Percentiles rank a stretch among this genome's conserved stretches.
These are phyloP conservation scores for Orthosia incerta DNA, from an alignment of 2,888 invertebrate species.

Conservation along the genomic window DNA sequence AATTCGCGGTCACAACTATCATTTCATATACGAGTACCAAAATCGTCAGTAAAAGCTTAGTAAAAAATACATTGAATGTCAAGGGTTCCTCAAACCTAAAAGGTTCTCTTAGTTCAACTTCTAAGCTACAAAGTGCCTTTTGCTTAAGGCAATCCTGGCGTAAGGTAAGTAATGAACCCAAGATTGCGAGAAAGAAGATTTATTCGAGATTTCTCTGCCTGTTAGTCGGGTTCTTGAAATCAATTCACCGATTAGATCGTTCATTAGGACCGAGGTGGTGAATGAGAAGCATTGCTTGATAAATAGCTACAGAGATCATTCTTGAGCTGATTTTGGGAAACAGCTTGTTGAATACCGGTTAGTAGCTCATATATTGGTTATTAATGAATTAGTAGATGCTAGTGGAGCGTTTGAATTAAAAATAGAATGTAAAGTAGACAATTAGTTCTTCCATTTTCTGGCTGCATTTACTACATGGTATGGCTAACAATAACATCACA, in stretches of 20 bases:
- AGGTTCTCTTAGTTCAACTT: constrained; percentile 12
- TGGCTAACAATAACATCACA: too few species aligned
- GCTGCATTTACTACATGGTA: neutral
- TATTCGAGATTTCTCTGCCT: constrained; percentile 50
- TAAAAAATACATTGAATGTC: constrained; percentile 24
- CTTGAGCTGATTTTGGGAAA: neutral
- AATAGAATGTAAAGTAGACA: neutral
- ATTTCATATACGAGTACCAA: neutral
- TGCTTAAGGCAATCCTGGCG: constrained; percentile 31
- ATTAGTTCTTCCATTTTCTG: neutral
- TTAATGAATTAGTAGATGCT: neutral
- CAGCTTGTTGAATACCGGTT: neutral
- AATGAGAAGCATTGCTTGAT: constrained; percentile 29
- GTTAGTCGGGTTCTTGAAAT: constrained; percentile 55
- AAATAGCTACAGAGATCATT: constrained; percentile 2
- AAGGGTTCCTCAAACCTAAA: constrained; percentile 14
- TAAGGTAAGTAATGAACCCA: constrained; percentile 53
- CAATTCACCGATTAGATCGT: constrained; percentile 56
- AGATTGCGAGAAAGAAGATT: constrained; percentile 48
- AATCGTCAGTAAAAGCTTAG: neutral
- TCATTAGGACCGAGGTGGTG: constrained; percentile 21
- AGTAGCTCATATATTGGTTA: neutral
- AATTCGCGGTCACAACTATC: neutral
- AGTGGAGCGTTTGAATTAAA: neutral
- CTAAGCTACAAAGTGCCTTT: constrained; percentile 29